Conservation (phyloP, 2,888 invertebrate species). For the Epirrhoe alternata region DNA sequence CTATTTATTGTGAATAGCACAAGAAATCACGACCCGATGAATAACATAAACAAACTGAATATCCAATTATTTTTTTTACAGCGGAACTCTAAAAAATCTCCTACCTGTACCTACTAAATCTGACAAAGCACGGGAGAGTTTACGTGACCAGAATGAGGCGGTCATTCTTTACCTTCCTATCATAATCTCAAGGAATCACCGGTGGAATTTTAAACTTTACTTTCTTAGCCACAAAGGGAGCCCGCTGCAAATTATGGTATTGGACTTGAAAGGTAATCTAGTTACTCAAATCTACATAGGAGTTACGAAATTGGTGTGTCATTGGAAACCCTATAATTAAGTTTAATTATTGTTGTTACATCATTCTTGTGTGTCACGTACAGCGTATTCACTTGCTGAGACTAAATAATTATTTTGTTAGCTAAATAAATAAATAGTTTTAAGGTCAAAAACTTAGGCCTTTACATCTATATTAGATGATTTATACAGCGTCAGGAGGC, state of each 20-base stretch:
- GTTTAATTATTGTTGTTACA: slow-evolving; percentile 5
- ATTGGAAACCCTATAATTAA: slow-evolving; percentile 17
- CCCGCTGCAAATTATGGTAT: slow-evolving; percentile 35
- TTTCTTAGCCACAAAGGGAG: slow-evolving; percentile 49
- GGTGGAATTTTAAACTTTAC: slow-evolving; percentile 70
- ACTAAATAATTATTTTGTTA: neutral
- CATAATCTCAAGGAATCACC: slow-evolving; percentile 66
- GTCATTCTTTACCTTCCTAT: slow-evolving; percentile 61
- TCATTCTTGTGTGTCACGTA: slow-evolving; percentile 1
- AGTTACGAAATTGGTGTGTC: slow-evolving; percentile 14
- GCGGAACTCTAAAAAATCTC: slow-evolving; percentile 40
- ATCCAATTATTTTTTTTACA: neutral
- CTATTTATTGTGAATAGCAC: too few species aligned
- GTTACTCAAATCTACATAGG: slow-evolving; percentile 26
- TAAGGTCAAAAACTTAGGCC: too few species aligned
- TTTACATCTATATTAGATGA: too few species aligned
- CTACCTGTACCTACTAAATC: slow-evolving; percentile 66
- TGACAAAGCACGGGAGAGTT: slow-evolving; percentile 63
- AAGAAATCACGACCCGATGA: neutral
- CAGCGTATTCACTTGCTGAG: neutral
- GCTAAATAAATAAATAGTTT: too few species aligned
- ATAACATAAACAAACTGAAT: neutral
- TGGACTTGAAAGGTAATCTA: slow-evolving; percentile 33
- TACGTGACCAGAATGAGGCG: slow-evolving; percentile 72
- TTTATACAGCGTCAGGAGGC: too few species aligned